Conservation (phyloP, 1,140 invertebrate genomes). For the Harpegnathos saltator region DNA sequence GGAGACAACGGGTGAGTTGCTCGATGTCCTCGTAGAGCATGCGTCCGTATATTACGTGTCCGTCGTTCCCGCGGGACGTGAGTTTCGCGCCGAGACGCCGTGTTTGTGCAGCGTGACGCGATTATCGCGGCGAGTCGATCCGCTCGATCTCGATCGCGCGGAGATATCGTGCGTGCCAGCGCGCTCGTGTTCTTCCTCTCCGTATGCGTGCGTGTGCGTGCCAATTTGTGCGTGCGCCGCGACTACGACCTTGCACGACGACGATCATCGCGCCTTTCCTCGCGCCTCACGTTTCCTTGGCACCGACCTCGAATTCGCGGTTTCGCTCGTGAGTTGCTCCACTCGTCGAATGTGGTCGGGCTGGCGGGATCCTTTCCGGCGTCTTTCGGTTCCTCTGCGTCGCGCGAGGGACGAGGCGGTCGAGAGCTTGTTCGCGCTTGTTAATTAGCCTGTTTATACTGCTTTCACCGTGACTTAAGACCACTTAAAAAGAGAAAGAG, state of each 20-base stretch:
- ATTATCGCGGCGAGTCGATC: conserved; percentile 24
- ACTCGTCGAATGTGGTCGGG: neutral
- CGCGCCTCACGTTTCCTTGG: too few relatives aligned
- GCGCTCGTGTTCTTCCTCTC: too few relatives aligned
- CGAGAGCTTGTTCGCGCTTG: conserved; percentile 38
- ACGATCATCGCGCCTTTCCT: neutral
- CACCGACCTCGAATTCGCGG: neutral
- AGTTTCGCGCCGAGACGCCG: conserved; percentile 12
- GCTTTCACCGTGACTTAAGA: conserved; percentile 83
- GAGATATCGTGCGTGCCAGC: conserved; percentile 15
- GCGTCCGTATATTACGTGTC: conserved; percentile 31
- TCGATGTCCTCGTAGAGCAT: conserved; percentile 61
- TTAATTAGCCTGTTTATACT: conserved; percentile 70
- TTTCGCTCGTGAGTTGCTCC: neutral
- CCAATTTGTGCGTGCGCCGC: too few relatives aligned
- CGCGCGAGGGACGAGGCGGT: conserved; percentile 3
- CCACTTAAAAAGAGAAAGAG: conserved; percentile 74
- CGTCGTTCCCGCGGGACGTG: conserved; percentile 22
- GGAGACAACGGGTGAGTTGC: conserved; percentile 67
- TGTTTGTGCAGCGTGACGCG: neutral
- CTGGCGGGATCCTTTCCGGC: neutral
- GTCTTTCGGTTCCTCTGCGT: too few relatives aligned
- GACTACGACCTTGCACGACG: conserved; percentile 5
- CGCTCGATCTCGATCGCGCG: conserved; percentile 21
- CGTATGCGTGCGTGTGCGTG: neutral